Evolutionary conservation across 2,888 invertebrate genomes (phyloP), one percentile per base, ranked within the genome.

Genomic region (Luperina nickerlii): DNA sequence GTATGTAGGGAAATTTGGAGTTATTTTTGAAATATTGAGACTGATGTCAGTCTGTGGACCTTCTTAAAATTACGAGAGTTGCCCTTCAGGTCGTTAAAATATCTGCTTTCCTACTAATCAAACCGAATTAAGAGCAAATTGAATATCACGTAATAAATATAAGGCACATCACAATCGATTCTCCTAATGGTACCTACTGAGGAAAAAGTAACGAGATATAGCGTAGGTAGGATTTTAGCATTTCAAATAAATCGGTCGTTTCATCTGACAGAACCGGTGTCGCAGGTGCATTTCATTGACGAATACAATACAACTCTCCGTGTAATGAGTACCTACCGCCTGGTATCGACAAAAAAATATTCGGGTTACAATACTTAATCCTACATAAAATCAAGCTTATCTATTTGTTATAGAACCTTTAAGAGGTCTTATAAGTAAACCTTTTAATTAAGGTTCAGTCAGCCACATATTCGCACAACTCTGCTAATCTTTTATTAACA

Each of bases 261-360:
- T 68, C 45, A 63, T 81, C n/a, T 68, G 45, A 76, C 27, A 27
- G 27, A 68, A 57, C 38, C 38, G 6, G 48, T 48, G 62, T 27
- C 77, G 11, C 83, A 83, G 68, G 80, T 80, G 83, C 80, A 68
- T 63, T 83, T 80, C 77, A 80, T 83, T 54, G 83, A 38, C 11
- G 27, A 48, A 62, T 83, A 68, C 54, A 83, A 76, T 68, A 80
- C 77, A 76, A 27, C 24, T 54, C 67, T 45, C 24, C 18, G 32
- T 27, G 45, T 27, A 54, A 54, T 45, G 27, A 48, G 11, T 63
- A 76, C 57, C n/a, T 82, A 82, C 27, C 60, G 32, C 75, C n/a
- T 62, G 45, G 38, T 38, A 38, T 62, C 20, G 9, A 76, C 13
- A 54, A 48, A 6, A 11, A 67, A n/a, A 38, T 15, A 54, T 67